phyloP scores from a whole-genome alignment of 2,797 vertebrate species.

The Gambusia yucatana region DNA sequence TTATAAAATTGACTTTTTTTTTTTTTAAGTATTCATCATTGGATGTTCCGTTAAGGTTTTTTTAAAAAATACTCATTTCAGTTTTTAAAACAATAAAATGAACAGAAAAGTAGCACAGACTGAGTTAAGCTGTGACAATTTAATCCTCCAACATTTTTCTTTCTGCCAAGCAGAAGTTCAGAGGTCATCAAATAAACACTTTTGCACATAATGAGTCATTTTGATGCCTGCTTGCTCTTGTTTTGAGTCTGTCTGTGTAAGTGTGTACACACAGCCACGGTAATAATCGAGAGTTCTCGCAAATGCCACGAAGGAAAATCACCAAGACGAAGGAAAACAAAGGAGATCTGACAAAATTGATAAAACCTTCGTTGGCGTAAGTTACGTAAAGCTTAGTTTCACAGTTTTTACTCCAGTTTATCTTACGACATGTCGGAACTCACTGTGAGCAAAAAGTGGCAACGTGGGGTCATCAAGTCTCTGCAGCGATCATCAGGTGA shows the following conservation, averaged over 20 bases:
- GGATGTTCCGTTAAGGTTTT: too few species aligned
- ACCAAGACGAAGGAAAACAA: slow-evolving; percentile 30
- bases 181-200: slow-evolving; percentile 51
- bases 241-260: slow-evolving; percentile 27
- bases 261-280: neutral
- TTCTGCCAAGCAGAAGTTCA: slow-evolving; percentile 51
- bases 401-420: neutral
- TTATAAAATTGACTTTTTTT: slow-evolving; percentile 4
- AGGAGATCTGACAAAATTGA: neutral
- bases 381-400: too few species aligned
- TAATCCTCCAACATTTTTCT: slow-evolving; percentile 25
- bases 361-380: neutral
- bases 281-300: slow-evolving; percentile 28
- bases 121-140: slow-evolving; percentile 8
- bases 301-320: slow-evolving; percentile 45
- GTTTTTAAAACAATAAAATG: neutral
- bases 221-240: slow-evolving; percentile 29
- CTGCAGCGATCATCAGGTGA: neutral
- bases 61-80: neutral
- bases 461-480: neutral
- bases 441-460: neutral
- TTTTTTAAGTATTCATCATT: neutral
- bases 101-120: slow-evolving; percentile 8
- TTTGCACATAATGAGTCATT: slow-evolving; percentile 62
- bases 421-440: neutral